Evolutionary conservation across 2,797 vertebrate species (phyloP), one percentile per base, ranked within the genome.

Genomic region (Synaphobranchus kaupii): DNA sequence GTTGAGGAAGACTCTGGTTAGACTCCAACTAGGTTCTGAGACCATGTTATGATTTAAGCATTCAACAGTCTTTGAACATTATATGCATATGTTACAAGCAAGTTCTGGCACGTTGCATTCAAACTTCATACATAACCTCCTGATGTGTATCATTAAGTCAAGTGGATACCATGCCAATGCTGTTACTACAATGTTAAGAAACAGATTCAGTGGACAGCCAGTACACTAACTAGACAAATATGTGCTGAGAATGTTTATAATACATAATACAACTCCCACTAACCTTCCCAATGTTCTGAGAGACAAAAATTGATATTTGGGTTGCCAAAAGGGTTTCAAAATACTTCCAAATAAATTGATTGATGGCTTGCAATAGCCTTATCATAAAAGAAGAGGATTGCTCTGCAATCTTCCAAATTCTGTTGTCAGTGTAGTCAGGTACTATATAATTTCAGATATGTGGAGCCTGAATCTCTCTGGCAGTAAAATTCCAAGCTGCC

Each of bases 271-370:
- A 63, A 22, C 7, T 0, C 20, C 15, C 12, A 15, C 54, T 56
- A 63, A 25, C 60, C 4, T 63, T 4, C 2, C 22, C 25, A 63
- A 25, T 63, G 20, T 8, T 63, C 60, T 22, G 25, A n/a, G 20
- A n/a, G 20, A 22, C 3, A 71, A 71, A 71, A 71, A 34, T 71
- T 13, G 28, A 0, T 66, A 66, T 22, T 25, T 66, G 5, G 60
- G 22, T 66, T 6, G 22, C 60, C 60, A 66, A 20, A 63, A 25
- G 60, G 25, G 60, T 63, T 63, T 25, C 60, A 63, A 66, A 66
- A n/a, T 22, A 66, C 22, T 66, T 66, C 44, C 76, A 80, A 20
- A 80, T 80, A n/a, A 66, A 66, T 66, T 73, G n/a, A 66, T n/a
- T 82, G 44, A 73, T 34, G 12, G 13, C n/a, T 73, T 66, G 60